Evolutionary conservation across 1,140 invertebrate genomes (phyloP), one percentile per base, ranked within the genome.

Genomic region (Papilio aristodemus): DNA sequence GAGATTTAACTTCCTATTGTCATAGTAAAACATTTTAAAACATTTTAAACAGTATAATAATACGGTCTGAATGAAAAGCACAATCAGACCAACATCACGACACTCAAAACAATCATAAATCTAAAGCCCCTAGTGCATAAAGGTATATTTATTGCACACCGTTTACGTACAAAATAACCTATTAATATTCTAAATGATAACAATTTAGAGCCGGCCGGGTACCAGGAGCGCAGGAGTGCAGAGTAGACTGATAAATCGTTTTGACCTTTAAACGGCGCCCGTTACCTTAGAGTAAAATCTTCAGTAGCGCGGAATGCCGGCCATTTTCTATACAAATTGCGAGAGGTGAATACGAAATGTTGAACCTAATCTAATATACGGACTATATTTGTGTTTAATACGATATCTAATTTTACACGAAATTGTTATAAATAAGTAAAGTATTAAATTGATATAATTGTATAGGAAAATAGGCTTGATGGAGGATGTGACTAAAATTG

Each of bases 141-240:
- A 74, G 76, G 50, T 50, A 66, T 73, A 78, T 77, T 78, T 80
- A 82, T 80, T 73, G 71, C 71, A 9, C 39, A 77, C 77, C 73
- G 73, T 81, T 80, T 75, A 76, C 68, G 54, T 71, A 80, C 77
- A 81, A 78, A 82, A 80, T 84, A 80, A 81, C 76, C 83, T 73
- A 87, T 87, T 85, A 84, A 81, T 85, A 81, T 79, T 84, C 74
- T 72, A 79, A 82, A 80, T 79, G 73, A 79, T 83, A 81, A 79
- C 81, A 67, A 84, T 84, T 84, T 82, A 78, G 83, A 78, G 81
- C 71, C 54, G 59, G 17, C 41, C 50, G 25, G 73, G 68, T 74
- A 75, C 73, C 68, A 68, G 74, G 75, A 71, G 71, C 72, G 71
- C 76, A 75, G 67, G 68, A 69, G 73, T 63, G 68, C 67, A 64